Evolutionary conservation across 35 echinoderm and acorn worm genomes (phyloP), one percentile per base, ranked within the genome.

Genomic region (Holothuria glaberrima): DNA sequence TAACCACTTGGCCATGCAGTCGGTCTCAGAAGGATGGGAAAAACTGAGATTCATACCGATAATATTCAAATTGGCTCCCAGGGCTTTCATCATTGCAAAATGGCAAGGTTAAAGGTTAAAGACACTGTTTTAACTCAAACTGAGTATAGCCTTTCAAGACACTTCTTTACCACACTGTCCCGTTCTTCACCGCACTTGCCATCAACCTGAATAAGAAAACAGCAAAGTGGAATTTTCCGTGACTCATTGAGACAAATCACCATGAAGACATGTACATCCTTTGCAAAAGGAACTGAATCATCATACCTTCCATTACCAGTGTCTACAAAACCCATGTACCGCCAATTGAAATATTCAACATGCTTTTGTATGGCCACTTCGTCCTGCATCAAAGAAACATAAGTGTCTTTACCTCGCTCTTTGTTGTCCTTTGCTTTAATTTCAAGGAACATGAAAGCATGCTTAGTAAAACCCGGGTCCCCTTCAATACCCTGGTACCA

Each of bases 51-150:
- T 83, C 91, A 92, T 87, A 17, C 33, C 50, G 25, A 38, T 18
- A 75, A 88, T 10, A 28, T 88, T 32, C 70, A 92, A 33, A 19
- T 68, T 88, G 29, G 91, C 91, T 20, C 91, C 91, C 32, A 93
- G 91, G 9, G 46, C 38, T 63, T 72, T 78, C 91, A 89, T 76
- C 85, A 89, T 93, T 20, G 80, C 38, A 31, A 93, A 48, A 86
- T 93, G 91, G 57, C 85, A n/a, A n/a, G 91, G 68, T 93, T 85
- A 82, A 73, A 93, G 24, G 91, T 93, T 46, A 93, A 33, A 25
- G 91, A 93, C 3, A 89, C 91, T 62, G 65, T 65, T 48, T 54
- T 68, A 33, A 89, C 86, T 27, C 91, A 71, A 30, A 88, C 59
- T 48, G 80, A 85, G 80, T 81, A 18, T 5, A 93, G 86, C 22